phyloP scores from a whole-genome alignment of 2,797 vertebrate genomes.

The Arrhamphus sclerolepis region DNA sequence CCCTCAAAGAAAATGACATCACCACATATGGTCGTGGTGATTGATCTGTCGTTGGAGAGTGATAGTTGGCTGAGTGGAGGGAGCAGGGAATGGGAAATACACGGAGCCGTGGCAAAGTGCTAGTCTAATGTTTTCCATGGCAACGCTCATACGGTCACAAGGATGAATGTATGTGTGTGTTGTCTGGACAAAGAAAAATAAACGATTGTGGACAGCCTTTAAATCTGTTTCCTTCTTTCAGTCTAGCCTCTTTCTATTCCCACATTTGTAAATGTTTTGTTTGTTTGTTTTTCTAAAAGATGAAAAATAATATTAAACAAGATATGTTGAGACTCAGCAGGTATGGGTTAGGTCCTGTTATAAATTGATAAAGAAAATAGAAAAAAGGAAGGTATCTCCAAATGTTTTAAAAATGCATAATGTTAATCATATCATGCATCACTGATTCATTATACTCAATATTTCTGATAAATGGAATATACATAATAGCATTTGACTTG shows the following conservation, averaged over 20 bases:
- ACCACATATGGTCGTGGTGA: conserved; percentile 73
- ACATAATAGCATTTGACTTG: too few species aligned
- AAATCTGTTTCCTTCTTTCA: background rate
- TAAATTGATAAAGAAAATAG: too few species aligned
- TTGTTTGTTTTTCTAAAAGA: too few species aligned
- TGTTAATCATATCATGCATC: too few species aligned
- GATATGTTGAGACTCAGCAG: too few species aligned
- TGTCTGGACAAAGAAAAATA: background rate
- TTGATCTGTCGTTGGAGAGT: conserved; percentile 72
- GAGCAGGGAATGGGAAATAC: conserved; percentile 36
- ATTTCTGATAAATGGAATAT: too few species aligned
- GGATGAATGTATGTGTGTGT: conserved; percentile 18
- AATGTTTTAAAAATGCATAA: too few species aligned
- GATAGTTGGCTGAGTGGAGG: conserved; percentile 50
- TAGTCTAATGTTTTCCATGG: conserved; percentile 56
- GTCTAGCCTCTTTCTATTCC: background rate
- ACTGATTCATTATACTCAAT: too few species aligned
- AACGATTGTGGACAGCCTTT: conserved; percentile 25
- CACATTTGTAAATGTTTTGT: background rate
- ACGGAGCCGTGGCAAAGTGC: conserved; percentile 19
- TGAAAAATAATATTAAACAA: too few species aligned
- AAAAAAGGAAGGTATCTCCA: too few species aligned
- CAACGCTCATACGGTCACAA: conserved; percentile 17
- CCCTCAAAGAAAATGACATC: conserved; percentile 75
- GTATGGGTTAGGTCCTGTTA: too few species aligned